Evolutionary conservation across 2,888 invertebrate genomes (phyloP), one percentile per base, ranked within the genome.

Genomic region (Drosophila histrio): DNA sequence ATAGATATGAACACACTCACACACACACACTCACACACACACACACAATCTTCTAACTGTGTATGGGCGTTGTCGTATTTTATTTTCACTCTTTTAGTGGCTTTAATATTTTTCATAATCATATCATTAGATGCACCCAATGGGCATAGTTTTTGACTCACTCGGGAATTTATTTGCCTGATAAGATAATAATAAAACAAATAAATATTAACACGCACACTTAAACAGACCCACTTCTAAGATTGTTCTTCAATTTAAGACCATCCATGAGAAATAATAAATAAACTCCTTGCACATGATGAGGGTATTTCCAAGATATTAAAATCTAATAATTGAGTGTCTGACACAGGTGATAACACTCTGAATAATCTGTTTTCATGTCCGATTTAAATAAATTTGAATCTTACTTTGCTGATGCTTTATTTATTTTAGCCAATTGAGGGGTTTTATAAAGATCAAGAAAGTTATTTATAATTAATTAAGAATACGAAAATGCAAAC

Each of bases 91-190:
- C 73, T 62, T 49, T 58, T 41, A 13, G 65, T 64, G 69, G 54
- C 74, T 77, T 70, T 73, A 69, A 76, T 74, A 80, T 77, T 77
- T 84, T 82, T 78, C 73, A 87, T 85, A 85, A 85, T 85, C 82
- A 87, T 84, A 87, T 78, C 82, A 87, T 84, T 78, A 84, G 70
- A 70, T 70, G 65, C 64, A 63, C 65, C 74, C 70, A 77, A 67
- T 76, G 77, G 77, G 58, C 63, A 69, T 79, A 76, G 77, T 73
- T 77, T 66, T 46, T 41, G 34, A 54, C 19, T 46, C 62, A 59
- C 54, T 58, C 11, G 36, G 47, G 58, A 54, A 77, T 79, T 71
- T 57, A 71, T 72, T 61, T 56, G 19, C 61, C 61, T 36, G 79
- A 82, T 72, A 72, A 67, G 56, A 64, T 60, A 66, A 59, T 57